Percentiles rank a stretch among this genome's conserved stretches.
phyloP scores from a whole-genome alignment of 2,888 invertebrate genomes.

The Bruchidius siliquastri region DNA sequence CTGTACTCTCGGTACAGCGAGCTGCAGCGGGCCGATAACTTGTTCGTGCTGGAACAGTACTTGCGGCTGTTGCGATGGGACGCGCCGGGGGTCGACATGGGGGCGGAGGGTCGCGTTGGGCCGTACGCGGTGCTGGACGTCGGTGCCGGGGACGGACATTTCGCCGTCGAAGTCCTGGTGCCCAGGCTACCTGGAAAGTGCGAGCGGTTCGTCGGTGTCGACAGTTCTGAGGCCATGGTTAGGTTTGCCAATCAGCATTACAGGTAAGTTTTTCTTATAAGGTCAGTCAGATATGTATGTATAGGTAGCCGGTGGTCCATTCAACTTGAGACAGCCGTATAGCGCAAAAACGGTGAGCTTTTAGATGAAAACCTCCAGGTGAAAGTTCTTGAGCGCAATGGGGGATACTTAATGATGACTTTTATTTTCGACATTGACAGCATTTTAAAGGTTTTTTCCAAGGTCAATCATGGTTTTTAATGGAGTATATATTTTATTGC shows the following conservation, averaged over 20 bases:
- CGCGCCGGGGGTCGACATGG: conserved; percentile 13
- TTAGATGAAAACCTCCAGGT: no score
- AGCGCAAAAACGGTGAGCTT: no score
- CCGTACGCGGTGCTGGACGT: conserved; percentile 59
- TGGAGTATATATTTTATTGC: no score
- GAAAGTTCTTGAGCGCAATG: no score
- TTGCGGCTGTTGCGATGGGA: conserved; percentile 40
- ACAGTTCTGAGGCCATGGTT: conserved; percentile 69
- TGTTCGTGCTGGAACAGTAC: conserved; percentile 62
- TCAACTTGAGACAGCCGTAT: no score
- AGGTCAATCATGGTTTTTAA: no score
- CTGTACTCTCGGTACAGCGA: conserved; percentile 64
- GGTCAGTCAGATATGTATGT: no score
- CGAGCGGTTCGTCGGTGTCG: conserved; percentile 55
- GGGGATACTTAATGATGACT: no score
- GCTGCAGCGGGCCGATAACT: conserved; percentile 64
- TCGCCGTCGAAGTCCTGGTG: conserved; percentile 60
- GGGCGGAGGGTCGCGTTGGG: not conserved
- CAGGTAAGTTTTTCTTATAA: conserved; percentile 36
- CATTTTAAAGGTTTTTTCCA: no score
- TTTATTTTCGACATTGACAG: no score
- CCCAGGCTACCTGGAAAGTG: conserved; percentile 54
- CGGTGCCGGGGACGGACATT: conserved; percentile 71
- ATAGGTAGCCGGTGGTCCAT: no score
- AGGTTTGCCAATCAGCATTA: conserved; percentile 55